Base-by-base conservation (phyloP, 1,140 invertebrate genomes). In the Thereuonema tuberculata region DNA sequence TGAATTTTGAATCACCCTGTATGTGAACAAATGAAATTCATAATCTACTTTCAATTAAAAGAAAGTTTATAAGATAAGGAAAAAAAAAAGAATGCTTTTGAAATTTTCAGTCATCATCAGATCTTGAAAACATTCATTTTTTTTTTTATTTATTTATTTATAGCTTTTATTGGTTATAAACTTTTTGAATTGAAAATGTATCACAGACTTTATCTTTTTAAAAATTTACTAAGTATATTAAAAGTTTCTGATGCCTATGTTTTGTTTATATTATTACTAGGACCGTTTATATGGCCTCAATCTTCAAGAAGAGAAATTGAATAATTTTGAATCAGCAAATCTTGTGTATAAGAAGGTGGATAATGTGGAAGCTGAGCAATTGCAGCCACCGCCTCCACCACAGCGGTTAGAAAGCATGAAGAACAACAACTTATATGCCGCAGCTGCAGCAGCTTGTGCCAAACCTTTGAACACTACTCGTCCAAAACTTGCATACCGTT, bases 311-410 rank as follows among this genome's bases (percentile, higher is more conserved):
- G 64, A 65, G 23, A 63, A 64, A 27, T 27, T 67, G 2, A 68
- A 62, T 48, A 66, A 68, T 50, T 54, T 65, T 24, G 67, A 70
- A 54, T 61, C 62, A 24, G 64, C 67, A 14, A 61, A 61, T 12
- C 60, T 70, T 14, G 64, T 67, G 21, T 62, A 24, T 14, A 64
- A 61, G 31, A 64, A 64, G 61, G 24, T 64, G 48, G 56, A 58
- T 43, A 61, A 57, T 52, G 56, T 61, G 55, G 59, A 54, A 25
- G 14, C 17, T 14, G 58, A 53, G 5, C 29, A 54, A n/a, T 37
- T 59, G n/a, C 29, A 23, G 20, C 52, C 58, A 9, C 58, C 57
- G 1, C 21, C 53, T 29, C 61, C 61, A 1, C 57, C 57, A 1
- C 61, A 62, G 21, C 49, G 62, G 17, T 23, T 58, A 37, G 61